phyloP scores from a whole-genome alignment of 2,888 invertebrate genomes.

The Cosmia trapezina region DNA sequence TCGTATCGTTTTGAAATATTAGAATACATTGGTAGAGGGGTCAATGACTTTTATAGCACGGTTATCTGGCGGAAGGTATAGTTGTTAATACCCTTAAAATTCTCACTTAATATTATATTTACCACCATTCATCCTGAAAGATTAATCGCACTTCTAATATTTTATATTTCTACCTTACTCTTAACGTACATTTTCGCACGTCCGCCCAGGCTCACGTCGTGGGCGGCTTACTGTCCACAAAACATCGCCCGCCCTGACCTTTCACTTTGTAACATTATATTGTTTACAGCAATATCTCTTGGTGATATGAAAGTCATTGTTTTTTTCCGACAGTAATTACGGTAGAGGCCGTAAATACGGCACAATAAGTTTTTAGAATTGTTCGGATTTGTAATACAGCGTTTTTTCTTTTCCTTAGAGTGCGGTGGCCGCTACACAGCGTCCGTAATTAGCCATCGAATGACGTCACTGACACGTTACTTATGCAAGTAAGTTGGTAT shows the following conservation, averaged over 20 bases:
- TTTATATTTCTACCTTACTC: not conserved
- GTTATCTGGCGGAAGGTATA: too few relatives aligned
- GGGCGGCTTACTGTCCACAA: slow-evolving; percentile 51
- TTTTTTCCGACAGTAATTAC: slow-evolving; percentile 1
- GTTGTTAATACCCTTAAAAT: too few relatives aligned
- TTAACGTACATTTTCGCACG: slow-evolving; percentile 22
- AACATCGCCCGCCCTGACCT: slow-evolving; percentile 34
- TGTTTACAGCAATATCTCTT: slow-evolving; percentile 37
- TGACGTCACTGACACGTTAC: not conserved
- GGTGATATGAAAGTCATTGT: slow-evolving; percentile 2
- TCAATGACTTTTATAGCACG: too few relatives aligned
- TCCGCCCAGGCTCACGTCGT: slow-evolving; percentile 22
- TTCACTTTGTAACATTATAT: slow-evolving; percentile 40
- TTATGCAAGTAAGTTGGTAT: too few relatives aligned
- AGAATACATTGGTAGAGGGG: too few relatives aligned
- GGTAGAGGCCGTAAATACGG: not conserved
- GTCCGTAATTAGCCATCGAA: not conserved
- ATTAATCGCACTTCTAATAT: not conserved
- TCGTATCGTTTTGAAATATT: too few relatives aligned
- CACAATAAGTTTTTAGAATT: not conserved
- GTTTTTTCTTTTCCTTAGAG: not conserved
- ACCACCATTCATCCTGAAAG: too few relatives aligned
- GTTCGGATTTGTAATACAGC: not conserved
- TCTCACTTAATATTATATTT: not conserved
- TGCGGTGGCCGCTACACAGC: not conserved